Percentiles rank a stretch among this genome's conserved stretches.
Conservation (phyloP, 1,140 invertebrate genomes). For the Cotesia typhae region DNA sequence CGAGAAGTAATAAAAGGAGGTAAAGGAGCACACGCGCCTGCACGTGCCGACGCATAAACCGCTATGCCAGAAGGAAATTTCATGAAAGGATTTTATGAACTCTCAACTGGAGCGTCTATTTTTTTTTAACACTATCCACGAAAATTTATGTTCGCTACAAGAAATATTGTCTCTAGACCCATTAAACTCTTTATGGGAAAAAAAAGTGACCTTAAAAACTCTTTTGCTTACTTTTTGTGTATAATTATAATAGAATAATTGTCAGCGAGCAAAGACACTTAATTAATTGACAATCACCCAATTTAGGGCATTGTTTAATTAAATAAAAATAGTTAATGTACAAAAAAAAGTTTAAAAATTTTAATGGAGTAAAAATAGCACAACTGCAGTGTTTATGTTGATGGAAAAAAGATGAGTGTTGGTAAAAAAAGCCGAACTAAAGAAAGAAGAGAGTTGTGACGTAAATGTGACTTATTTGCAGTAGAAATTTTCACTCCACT, state of each 20-base stretch:
- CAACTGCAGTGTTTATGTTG: slow-evolving; percentile 33
- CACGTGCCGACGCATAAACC: slow-evolving; percentile 31
- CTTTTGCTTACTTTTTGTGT: no score
- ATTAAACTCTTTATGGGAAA: no score
- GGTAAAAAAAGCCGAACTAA: background rate
- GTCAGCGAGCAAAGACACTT: no score
- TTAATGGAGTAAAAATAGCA: no score
- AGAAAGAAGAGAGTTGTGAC: background rate
- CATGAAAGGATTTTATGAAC: slow-evolving; percentile 29
- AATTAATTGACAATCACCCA: no score
- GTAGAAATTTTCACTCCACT: slow-evolving; percentile 22
- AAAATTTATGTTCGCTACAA: background rate
- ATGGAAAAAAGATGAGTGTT: slow-evolving; percentile 13
- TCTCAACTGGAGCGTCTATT: slow-evolving; percentile 9
- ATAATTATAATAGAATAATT: no score
- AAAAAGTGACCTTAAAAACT: no score
- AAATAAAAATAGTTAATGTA: no score
- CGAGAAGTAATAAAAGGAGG: slow-evolving; percentile 1
- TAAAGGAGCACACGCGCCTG: slow-evolving; percentile 32
- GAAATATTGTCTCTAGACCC: background rate
- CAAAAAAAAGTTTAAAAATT: no score
- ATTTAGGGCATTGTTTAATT: no score
- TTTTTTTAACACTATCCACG: background rate
- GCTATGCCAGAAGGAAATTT: slow-evolving; percentile 14
- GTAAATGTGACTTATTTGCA: slow-evolving; percentile 20